phyloP scores from a whole-genome alignment of 2,888 invertebrate genomes.

The Hipparchia semele region DNA sequence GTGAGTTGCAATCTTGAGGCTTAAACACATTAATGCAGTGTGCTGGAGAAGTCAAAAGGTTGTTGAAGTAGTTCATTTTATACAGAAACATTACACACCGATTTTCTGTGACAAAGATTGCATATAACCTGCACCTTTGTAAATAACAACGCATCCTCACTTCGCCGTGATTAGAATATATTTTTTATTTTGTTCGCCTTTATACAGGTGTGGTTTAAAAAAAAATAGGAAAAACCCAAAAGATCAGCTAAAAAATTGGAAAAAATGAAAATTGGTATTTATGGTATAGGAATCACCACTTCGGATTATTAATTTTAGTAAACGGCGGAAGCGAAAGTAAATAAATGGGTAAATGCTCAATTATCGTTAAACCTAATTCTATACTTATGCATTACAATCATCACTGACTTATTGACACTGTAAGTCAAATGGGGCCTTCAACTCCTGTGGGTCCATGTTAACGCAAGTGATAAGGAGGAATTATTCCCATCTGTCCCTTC shows the following conservation, averaged over 20 bases:
- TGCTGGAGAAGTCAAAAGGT: background rate
- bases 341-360: conserved; percentile 29
- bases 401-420: background rate
- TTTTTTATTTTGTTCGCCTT: conserved; percentile 26
- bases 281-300: too few species aligned
- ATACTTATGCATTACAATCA: conserved; percentile 13
- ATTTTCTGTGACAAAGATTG: too few species aligned
- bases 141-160: background rate
- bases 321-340: background rate
- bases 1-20: background rate
- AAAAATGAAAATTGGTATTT: too few species aligned
- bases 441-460: background rate
- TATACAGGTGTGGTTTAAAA: too few species aligned
- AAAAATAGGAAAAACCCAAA: too few species aligned
- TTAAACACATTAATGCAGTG: background rate
- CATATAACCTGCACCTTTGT: background rate
- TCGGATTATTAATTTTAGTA: too few species aligned
- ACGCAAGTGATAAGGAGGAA: too few species aligned
- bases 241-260: too few species aligned
- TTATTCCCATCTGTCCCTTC: too few species aligned
- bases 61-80: background rate
- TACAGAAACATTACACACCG: background rate
- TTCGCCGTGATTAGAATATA: background rate
- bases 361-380: conserved; percentile 20
- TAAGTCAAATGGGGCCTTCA: background rate